These are phyloP conservation scores for Drosophila sturtevanti DNA, from an alignment of 1,140 invertebrate species.

Conservation along the genomic window DNA sequence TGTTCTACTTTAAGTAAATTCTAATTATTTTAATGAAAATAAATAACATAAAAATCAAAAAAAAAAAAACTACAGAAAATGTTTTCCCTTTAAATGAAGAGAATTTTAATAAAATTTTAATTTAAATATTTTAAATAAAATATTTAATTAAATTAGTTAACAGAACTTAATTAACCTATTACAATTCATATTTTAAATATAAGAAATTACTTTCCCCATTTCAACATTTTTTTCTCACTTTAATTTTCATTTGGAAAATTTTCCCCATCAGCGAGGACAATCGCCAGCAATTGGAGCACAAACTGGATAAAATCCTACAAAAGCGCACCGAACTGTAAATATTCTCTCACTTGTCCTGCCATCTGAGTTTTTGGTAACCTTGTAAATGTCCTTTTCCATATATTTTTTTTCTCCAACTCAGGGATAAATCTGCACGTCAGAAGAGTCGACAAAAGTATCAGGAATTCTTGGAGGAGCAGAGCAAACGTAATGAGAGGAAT, in stretches of 20 bases:
- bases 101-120: too few relatives aligned
- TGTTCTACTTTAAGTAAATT: too few relatives aligned
- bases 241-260: not conserved
- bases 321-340: slow-evolving; percentile 80
- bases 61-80: too few relatives aligned
- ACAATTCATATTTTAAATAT: too few relatives aligned
- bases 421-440: slow-evolving; percentile 82
- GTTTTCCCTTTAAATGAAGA: too few relatives aligned
- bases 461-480: slow-evolving; percentile 86
- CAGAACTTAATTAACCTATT: too few relatives aligned
- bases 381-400: not conserved
- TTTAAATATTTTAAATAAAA: too few relatives aligned
- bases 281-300: slow-evolving; percentile 78
- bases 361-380: slow-evolving; percentile 20
- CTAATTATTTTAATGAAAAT: too few relatives aligned
- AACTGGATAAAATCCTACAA: slow-evolving; percentile 75
- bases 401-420: slow-evolving; percentile 1
- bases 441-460: slow-evolving; percentile 85
- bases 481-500: slow-evolving; percentile 85
- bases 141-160: too few relatives aligned
- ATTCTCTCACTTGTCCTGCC: not conserved
- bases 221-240: too few relatives aligned
- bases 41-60: too few relatives aligned
- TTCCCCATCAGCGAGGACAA: slow-evolving; percentile 66
- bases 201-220: too few relatives aligned